Evolutionary conservation across 2,797 vertebrate genomes (phyloP), one percentile per base, ranked within the genome.

Genomic region (Spinibarbus caldwelli): DNA sequence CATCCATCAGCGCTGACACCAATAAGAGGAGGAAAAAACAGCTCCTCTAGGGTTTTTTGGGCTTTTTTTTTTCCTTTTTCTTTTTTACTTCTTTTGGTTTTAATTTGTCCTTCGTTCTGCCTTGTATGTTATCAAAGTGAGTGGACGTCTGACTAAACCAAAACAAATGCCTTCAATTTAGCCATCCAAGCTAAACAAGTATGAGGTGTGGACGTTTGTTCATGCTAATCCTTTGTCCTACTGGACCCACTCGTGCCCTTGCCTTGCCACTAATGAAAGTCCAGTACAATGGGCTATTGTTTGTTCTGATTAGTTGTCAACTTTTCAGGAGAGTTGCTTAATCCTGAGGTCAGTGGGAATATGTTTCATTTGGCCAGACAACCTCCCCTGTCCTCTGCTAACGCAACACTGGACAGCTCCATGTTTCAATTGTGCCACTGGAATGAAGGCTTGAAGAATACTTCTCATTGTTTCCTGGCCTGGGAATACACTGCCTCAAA

Each of bases 101-200:
- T 85, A 88, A 91, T 93, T 89, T 89, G 90, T 91, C 92, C 88
- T 91, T 91, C 89, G 92, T 93, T 94, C 95, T 90, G 94, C 94
- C 96, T 96, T 93, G 92, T 91, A 78, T 91, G 91, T 89, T 92
- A 95, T 93, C 92, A 89, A 94, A 95, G 93, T 87, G 92, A 96
- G 92, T 90, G 93, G 45, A 89, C 89, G 86, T 91, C 91, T 93
- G 71, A 86, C 80, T 84, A 62, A 86, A 79, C 75, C 47, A 90
- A 89, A 93, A 96, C 95, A 97, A 96, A 95, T 89, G 93, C 90
- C 91, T 93, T 93, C 94, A 91, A 95, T 95, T 95, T 95, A 96
- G 94, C 93, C 95, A 94, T 88, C 92, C 91, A 91, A 95, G 91
- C 94, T 94, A 91, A 95, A 95, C 95, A 93, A 94, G 95, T 91